Percentiles rank a stretch among this genome's conserved stretches.
Conservation (phyloP, 2,797 vertebrate species). For the Crocodylus rhombifer region DNA sequence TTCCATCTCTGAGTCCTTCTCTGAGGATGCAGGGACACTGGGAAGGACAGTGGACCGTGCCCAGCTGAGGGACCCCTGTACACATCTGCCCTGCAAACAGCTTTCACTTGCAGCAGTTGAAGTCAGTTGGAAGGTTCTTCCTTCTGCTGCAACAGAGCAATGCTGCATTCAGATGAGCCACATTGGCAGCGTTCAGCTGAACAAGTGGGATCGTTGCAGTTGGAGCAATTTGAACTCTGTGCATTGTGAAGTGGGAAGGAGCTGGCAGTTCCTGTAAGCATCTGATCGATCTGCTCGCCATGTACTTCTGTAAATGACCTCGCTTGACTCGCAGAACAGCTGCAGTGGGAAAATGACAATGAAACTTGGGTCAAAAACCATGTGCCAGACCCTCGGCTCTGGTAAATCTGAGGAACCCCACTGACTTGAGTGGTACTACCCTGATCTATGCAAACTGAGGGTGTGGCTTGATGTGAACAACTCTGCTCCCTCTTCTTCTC, state of each 20-base stretch:
- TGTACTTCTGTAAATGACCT: not conserved
- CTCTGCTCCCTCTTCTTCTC: not conserved
- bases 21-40: not conserved
- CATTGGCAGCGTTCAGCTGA: not conserved
- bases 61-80: not conserved
- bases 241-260: not conserved
- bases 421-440: not conserved
- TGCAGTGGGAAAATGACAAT: not conserved
- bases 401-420: not conserved
- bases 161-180: not conserved
- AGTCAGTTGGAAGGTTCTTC: accelerated
- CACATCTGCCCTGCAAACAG: not conserved
- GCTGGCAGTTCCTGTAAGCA: accelerated
- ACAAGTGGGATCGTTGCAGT: not conserved
- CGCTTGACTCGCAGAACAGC: not conserved
- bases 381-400: not conserved
- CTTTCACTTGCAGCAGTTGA: not conserved
- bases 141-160: not conserved
- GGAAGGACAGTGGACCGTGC: not conserved
- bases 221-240: accelerated
- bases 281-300: accelerated
- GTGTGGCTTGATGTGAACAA: not conserved
- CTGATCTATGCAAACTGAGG: not conserved
- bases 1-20: not conserved
- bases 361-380: accelerated